These are phyloP conservation scores for Lithosia quadra DNA, from an alignment of 2,888 invertebrate genomes.

Conservation along the genomic window DNA sequence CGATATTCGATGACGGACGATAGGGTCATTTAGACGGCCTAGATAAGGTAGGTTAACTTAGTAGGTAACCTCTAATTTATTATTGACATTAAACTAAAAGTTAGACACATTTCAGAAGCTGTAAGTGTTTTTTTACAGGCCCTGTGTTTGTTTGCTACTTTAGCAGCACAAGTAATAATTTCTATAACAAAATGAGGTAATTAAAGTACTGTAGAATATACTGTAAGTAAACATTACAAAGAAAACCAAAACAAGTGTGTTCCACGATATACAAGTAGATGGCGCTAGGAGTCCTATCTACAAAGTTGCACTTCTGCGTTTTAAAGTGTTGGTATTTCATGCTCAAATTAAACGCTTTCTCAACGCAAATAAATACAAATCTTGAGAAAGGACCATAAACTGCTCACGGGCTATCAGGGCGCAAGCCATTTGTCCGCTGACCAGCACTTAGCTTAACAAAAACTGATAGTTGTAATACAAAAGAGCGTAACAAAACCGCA, in stretches of 20 bases:
- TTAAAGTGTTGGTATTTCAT: slow-evolving; percentile 42
- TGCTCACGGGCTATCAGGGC: slow-evolving; percentile 69
- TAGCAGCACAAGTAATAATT: not conserved
- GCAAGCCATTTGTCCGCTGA: slow-evolving; percentile 82
- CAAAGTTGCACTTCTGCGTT: slow-evolving; percentile 18
- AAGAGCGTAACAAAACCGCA: slow-evolving; percentile 79
- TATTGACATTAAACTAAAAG: not conserved
- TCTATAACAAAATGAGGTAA: not conserved
- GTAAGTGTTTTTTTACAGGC: not conserved
- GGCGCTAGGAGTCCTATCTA: slow-evolving; percentile 36
- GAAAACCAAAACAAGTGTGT: slow-evolving; percentile 13
- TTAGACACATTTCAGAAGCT: not conserved
- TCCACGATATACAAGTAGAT: slow-evolving; percentile 36
- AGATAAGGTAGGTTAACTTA: not conserved
- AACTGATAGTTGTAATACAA: slow-evolving; percentile 86
- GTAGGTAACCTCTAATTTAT: not conserved
- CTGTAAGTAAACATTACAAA: not conserved
- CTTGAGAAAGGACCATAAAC: slow-evolving; percentile 49
- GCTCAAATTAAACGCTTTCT: slow-evolving; percentile 52
- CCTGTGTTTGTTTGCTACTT: not conserved
- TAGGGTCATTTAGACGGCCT: not conserved
- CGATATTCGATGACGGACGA: too few species aligned
- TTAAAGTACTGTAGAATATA: not conserved
- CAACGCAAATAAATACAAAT: slow-evolving; percentile 52
- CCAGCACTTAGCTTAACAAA: slow-evolving; percentile 86